A percentile compares a stretch with the other conserved stretches of the same genome.
Conservation (phyloP, 2,797 vertebrate genomes). For the Sparus aurata region DNA sequence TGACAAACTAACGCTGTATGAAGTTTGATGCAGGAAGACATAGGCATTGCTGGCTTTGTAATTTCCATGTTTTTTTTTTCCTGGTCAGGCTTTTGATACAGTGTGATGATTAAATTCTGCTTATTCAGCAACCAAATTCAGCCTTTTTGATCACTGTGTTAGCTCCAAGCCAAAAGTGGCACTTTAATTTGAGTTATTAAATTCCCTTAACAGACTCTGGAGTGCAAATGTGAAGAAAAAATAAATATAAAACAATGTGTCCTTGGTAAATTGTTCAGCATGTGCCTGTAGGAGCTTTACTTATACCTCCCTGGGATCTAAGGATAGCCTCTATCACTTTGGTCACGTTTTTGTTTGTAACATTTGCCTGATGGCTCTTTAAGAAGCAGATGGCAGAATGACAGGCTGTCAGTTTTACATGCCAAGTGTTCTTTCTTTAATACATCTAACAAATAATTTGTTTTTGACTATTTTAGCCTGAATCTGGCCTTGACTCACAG, state of each 20-base stretch:
- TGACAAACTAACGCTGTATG: background rate
- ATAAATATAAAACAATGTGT: background rate
- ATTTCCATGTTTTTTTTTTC: background rate
- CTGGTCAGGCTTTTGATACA: background rate
- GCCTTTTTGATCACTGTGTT: background rate
- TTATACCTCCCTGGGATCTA: background rate
- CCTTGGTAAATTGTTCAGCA: background rate
- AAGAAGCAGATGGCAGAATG: background rate
- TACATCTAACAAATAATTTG: conserved; percentile 6
- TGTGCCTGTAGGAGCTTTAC: background rate
- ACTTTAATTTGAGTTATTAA: background rate
- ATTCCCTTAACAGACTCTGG: background rate
- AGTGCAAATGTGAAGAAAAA: conserved; percentile 19
- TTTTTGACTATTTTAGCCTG: background rate
- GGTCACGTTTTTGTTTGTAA: background rate
- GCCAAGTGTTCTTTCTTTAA: background rate
- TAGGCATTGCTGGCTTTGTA: background rate
- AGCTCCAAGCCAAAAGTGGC: background rate
- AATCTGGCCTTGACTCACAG: background rate
- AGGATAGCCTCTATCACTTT: background rate
- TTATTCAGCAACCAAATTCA: background rate
- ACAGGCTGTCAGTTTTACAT: background rate
- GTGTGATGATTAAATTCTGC: background rate
- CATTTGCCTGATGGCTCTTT: background rate
- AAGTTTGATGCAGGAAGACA: background rate